Evolutionary conservation across 2,888 invertebrate genomes (phyloP).

Genomic region (Andrena dorsata): DNA sequence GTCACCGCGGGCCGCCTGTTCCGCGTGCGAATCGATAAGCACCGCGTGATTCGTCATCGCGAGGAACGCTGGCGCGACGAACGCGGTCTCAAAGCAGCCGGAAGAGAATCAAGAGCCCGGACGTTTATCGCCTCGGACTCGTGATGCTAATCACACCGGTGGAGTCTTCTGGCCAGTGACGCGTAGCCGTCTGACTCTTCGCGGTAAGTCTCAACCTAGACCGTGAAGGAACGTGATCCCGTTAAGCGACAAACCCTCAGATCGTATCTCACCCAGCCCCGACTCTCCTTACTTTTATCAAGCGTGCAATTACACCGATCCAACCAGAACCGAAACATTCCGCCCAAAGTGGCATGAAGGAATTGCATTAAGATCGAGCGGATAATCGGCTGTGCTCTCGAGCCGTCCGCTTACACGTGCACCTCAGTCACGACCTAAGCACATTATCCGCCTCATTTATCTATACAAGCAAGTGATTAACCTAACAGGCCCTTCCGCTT

Average conservation of each 20-base stretch:
- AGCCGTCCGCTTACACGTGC: conserved; percentile 18
- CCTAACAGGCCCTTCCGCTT: conserved; percentile 19
- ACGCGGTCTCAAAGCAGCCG: not conserved
- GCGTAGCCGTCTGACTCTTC: not conserved
- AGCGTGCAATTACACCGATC: not conserved
- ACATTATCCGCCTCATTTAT: conserved; percentile 43
- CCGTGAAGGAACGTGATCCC: not conserved
- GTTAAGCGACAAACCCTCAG: not conserved
- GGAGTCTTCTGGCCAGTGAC: not conserved
- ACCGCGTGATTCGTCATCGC: conserved; percentile 33
- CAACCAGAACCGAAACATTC: not conserved
- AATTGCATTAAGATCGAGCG: conserved; percentile 10
- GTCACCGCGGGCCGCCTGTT: not conserved
- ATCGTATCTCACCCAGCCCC: not conserved
- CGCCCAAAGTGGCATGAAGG: not conserved
- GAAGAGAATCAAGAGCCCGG: too few species aligned
- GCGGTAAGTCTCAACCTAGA: not conserved
- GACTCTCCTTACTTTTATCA: not conserved
- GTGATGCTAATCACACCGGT: not conserved
- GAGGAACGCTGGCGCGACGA: conserved; percentile 9
- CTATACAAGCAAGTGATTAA: conserved; percentile 28
- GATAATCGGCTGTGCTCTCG: conserved; percentile 20
- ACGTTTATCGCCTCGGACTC: too few species aligned
- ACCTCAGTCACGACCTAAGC: conserved; percentile 10
- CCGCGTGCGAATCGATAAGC: conserved; percentile 6